These are phyloP conservation scores for Leptopilina drosophilae DNA, from an alignment of 2,888 invertebrate genomes.

Conservation along the genomic window DNA sequence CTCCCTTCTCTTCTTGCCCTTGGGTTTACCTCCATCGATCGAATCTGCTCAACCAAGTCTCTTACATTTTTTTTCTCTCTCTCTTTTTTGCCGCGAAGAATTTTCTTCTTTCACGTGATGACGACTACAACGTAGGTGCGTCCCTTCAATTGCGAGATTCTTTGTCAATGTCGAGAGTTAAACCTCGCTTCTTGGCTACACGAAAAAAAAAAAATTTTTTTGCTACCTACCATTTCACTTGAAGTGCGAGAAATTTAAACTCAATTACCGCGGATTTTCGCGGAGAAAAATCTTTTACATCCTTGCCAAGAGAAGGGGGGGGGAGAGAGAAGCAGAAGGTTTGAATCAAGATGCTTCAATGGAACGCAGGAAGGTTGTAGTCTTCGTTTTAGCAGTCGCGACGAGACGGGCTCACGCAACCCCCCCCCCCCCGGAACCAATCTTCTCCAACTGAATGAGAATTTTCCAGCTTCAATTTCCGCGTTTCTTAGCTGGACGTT, in stretches of 20 bases:
- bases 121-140: background rate
- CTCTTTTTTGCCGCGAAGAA: background rate
- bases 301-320: background rate
- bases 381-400: constrained; percentile 13
- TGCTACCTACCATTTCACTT: background rate
- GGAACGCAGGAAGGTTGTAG: constrained; percentile 25
- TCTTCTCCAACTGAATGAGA: constrained; percentile 37
- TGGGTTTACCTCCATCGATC: constrained; percentile 23
- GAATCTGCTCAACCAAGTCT: constrained; percentile 6
- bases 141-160: background rate
- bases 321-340: constrained; percentile 1
- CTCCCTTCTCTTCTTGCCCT: constrained; percentile 25
- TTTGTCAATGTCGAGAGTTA: constrained; percentile 25
- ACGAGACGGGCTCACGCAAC: background rate
- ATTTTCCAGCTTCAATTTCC: constrained; percentile 40
- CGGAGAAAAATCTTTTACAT: constrained; percentile 23
- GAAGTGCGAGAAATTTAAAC: constrained; percentile 32
- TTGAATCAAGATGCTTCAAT: constrained; percentile 29
- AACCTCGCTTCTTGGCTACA: constrained; percentile 15
- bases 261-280: constrained; percentile 26
- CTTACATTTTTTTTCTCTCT: background rate
- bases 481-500: constrained; percentile 30
- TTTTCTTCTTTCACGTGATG: background rate
- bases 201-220: background rate
- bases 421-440: constrained; percentile 24